Evolutionary conservation across 2,113 vertebrate genomes (phyloP), one percentile per base, ranked within the genome.

Genomic region (Centropus bengalensis): DNA sequence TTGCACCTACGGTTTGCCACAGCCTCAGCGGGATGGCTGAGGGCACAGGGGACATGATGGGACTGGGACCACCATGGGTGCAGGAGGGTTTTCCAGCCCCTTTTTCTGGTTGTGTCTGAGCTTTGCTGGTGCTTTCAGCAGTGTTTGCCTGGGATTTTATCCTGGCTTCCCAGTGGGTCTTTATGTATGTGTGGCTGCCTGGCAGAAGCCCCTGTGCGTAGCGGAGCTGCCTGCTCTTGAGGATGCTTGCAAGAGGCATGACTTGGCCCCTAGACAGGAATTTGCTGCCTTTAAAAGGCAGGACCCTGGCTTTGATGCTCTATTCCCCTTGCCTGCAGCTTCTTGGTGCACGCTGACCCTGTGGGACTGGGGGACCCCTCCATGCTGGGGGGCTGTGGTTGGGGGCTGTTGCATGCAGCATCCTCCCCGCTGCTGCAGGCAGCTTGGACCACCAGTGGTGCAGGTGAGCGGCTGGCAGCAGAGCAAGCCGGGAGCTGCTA

Each of bases 391-490:
- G 12, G 10, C 3, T 76, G 40, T 14, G 36, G 19, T 14, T 38
- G 45, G 38, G 0, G 13, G n/a, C 8, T 6, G 9, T 7, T 5
- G 8, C 30, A 0, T 0, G 0, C 71, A 74, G 56, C 88, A 76
- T 86, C 94, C 62, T n/a, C 8, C 0, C 40, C 0, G 6, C 23
- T 19, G 44, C 59, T 14, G 28, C 64, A 14, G 4, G 70, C 76
- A 11, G 6, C 83, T 32, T 3, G 5, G 84, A 36, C 32, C 91
- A 64, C 62, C 13, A 0, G 19, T 12, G 45, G 55, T 4, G 45
- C 96, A 96, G 96, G 93, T 96, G 93, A 95, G 92, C 70, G 4
- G 49, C 82, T 74, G 93, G 85, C 71, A 0, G 68, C 42, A 1
- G 54, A 36, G 18, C 67, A 42, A 91, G 69, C 77, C 20, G 5